Evolutionary conservation across 2,888 invertebrate genomes (phyloP).

Genomic region (Plusia festucae): DNA sequence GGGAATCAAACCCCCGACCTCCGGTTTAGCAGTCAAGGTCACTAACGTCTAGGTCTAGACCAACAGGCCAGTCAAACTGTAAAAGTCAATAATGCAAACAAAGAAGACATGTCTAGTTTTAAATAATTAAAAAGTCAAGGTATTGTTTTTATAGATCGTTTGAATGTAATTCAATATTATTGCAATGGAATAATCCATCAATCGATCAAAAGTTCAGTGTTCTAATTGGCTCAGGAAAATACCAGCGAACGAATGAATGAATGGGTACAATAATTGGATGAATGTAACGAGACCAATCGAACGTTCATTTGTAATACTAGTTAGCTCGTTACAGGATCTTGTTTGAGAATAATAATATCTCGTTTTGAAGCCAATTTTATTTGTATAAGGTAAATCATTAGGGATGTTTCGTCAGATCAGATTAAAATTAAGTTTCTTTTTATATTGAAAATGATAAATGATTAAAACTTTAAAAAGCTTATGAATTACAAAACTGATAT

Average conservation of each 20-base stretch:
- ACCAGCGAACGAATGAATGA: not conserved
- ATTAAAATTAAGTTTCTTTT: no score
- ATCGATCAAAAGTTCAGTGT: not conserved
- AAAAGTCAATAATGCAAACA: no score
- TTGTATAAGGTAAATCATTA: not conserved
- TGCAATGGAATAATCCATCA: not conserved
- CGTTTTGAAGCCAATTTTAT: not conserved
- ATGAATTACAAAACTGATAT: no score
- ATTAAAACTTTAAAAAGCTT: not conserved
- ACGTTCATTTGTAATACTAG: not conserved
- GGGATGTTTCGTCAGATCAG: not conserved
- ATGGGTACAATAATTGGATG: not conserved
- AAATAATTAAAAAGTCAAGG: no score
- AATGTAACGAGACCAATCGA: not conserved
- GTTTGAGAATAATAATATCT: constrained; percentile 4
- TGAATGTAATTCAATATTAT: not conserved
- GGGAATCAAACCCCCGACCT: no score
- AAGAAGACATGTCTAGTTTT: no score
- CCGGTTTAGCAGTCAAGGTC: no score
- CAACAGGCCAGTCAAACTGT: no score
- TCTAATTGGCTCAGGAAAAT: not conserved
- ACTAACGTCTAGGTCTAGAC: no score
- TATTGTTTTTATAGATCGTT: no score
- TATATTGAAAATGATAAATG: not conserved
- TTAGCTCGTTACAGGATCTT: not conserved